Evolutionary conservation across 2,113 vertebrate species (phyloP), one percentile per base, ranked within the genome.

Genomic region (Lycaon pictus): DNA sequence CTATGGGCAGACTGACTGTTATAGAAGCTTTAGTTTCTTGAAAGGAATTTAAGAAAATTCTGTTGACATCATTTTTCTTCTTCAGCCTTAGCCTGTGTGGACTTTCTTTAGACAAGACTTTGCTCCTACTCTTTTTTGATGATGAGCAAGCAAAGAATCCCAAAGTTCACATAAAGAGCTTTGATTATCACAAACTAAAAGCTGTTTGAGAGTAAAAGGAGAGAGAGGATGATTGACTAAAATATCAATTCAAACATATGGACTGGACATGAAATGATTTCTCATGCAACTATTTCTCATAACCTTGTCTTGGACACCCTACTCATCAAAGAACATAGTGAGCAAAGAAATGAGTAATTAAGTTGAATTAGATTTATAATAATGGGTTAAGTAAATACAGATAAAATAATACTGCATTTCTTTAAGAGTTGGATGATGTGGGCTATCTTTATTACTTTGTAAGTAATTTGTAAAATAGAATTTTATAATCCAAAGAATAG

Each of bases 401-500:
- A 71, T 63, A 43, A 88, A 77, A 72, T 48, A 67, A 77, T 71
- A 48, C 27, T 62, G 9, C 32, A 58, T 69, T 74, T 85, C 13
- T 60, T 80, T 17, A 69, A 71, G 29, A 25, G 35, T 65, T 8
- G 7, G 43, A 29, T 43, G 7, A 23, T 51, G 22, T 62, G 23
- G 19, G n/a, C 20, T 37, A 4, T 55, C 35, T 63, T 69, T 74
- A 53, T 79, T 56, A 58, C 20, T 17, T 58, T 62, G 15, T 60
- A 72, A 84, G 37, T 72, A 71, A 93, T 71, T n/a, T 93, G 37
- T 6, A 43, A 82, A 88, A 79, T 20, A 83, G 27, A 89, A 98
- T 91, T 97, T 92, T 84, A 95, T 71, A 96, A 63, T 37, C 56
- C 37, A 94, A 90, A 88, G 96, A 87, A 9, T 1, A 95, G 35